These are phyloP conservation scores for Lycocerus yunnanus DNA, from an alignment of 2,888 invertebrate species.

Conservation along the genomic window DNA sequence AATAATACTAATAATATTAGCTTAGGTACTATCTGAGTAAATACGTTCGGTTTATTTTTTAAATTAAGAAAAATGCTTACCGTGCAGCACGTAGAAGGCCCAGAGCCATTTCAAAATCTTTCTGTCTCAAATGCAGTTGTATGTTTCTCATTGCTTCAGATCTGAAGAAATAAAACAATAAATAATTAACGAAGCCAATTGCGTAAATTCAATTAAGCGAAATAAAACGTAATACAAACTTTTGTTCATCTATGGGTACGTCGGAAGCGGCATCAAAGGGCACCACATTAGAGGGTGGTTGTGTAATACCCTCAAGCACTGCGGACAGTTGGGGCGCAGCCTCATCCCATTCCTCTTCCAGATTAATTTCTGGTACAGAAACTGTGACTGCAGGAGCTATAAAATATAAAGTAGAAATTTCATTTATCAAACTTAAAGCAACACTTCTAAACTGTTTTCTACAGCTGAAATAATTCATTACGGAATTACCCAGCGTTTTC, in stretches of 20 bases:
- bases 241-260: constrained; percentile 84
- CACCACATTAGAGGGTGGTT: constrained; percentile 66
- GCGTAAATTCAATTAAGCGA: not conserved
- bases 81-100: constrained; percentile 80
- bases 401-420: constrained; percentile 33
- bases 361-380: constrained; percentile 21
- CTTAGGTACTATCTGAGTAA: not conserved
- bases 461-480: constrained; percentile 28
- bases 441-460: constrained; percentile 17
- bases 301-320: constrained; percentile 57
- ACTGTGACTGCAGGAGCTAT: constrained; percentile 13
- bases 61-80: constrained; percentile 51
- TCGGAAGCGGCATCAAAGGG: constrained; percentile 90
- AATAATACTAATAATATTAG: not conserved
- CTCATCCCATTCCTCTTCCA: constrained; percentile 69
- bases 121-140: constrained; percentile 74
- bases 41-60: not conserved
- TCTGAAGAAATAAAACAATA: constrained; percentile 59
- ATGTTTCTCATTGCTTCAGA: constrained; percentile 86
- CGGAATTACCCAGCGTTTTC: constrained; percentile 24
- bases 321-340: constrained; percentile 53
- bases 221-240: constrained; percentile 60
- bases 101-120: constrained; percentile 76
- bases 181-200: not conserved
- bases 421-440: constrained; percentile 25